Base-by-base conservation (phyloP, 1,140 invertebrate species). In the Battus philenor region DNA sequence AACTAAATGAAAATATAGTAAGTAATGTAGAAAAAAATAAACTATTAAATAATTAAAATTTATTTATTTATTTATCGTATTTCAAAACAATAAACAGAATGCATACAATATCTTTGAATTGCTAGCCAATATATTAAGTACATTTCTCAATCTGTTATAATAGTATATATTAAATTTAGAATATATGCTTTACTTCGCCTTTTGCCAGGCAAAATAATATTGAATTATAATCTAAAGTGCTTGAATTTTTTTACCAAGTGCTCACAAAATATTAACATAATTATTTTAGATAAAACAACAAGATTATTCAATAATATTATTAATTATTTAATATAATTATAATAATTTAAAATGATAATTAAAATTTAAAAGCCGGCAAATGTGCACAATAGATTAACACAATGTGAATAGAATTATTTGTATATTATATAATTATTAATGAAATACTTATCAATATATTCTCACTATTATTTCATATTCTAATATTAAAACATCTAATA, bases 111-210 rank as follows among this genome's bases (percentile, higher is more conserved):
- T n/a, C n/a, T n/a, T n/a, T n/a, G n/a, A n/a, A n/a, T n/a, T n/a
- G n/a, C n/a, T n/a, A n/a, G n/a, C n/a, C n/a, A n/a, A n/a, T n/a
- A n/a, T n/a, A n/a, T n/a, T n/a, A n/a, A n/a, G n/a, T n/a, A n/a
- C n/a, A n/a, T n/a, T n/a, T n/a, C n/a, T n/a, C n/a, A n/a, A n/a
- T n/a, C n/a, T n/a, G n/a, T n/a, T n/a, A n/a, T n/a, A n/a, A n/a
- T n/a, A n/a, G n/a, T n/a, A n/a, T 57, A 64, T 38, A 55, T 53
- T 57, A 51, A 73, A 56, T 83, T 80, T 83, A 80, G 79, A 83
- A 83, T 80, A 79, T 71, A 73, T 80, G 76, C 78, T 80, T 78
- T 75, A 83, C 72, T 44, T 53, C 55, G 44, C 47, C 48, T 30
- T 29, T 43, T 46, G 55, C 61, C 64, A 62, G 27, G 7, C 13